Evolutionary conservation across 2,113 vertebrate species (phyloP).

Genomic region (Etia nguti): DNA sequence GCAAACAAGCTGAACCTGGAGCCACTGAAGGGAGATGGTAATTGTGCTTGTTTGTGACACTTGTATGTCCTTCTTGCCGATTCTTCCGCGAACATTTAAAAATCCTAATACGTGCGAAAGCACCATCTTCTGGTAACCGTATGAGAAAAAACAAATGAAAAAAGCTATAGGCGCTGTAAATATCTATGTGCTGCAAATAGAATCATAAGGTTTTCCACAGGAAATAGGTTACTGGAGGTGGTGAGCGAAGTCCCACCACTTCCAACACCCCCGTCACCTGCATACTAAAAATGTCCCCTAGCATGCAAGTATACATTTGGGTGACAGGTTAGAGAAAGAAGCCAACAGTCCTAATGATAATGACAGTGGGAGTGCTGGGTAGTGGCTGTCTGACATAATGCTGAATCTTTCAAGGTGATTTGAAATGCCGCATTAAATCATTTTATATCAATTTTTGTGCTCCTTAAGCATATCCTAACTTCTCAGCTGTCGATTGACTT

Average conservation of each 20-base stretch:
- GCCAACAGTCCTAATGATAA: neutral
- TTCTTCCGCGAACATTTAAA: neutral
- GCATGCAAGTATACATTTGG: neutral
- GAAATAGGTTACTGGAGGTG: slow-evolving; percentile 1
- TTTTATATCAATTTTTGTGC: neutral
- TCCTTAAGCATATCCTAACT: neutral
- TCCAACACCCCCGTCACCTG: neutral
- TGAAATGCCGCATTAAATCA: neutral
- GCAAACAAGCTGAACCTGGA: neutral
- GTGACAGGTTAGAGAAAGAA: neutral
- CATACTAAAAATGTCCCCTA: neutral
- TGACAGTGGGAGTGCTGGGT: neutral
- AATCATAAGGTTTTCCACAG: neutral
- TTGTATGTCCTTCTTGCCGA: neutral
- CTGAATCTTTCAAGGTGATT: neutral
- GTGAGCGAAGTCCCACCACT: neutral
- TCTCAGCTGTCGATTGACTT: neutral
- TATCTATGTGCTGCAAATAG: neutral
- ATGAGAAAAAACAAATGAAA: neutral
- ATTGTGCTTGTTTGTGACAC: neutral
- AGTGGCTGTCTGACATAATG: neutral
- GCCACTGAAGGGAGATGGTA: neutral
- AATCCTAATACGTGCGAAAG: neutral
- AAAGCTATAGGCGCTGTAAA: neutral
- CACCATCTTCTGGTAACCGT: neutral